Evolutionary conservation across 2,797 vertebrate species (phyloP).

Genomic region (Melanotaenia boesemani): DNA sequence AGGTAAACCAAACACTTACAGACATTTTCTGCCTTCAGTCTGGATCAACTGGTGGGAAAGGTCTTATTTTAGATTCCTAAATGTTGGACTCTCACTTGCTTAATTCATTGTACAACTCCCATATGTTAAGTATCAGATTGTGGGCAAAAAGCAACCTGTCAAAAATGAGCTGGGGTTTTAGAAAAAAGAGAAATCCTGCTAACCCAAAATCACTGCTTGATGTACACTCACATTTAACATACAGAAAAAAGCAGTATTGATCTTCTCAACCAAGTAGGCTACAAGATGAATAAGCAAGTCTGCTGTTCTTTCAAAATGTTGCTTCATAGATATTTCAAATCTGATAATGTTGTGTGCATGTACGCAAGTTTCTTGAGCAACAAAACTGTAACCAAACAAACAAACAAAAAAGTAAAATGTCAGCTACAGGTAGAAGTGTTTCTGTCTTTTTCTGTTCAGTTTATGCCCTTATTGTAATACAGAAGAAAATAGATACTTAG

Average conservation of each 20-base stretch:
- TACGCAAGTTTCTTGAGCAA: not conserved
- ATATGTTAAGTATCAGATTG: not conserved
- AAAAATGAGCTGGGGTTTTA: not conserved
- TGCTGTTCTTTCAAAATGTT: conserved; percentile 7
- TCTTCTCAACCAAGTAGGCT: not conserved
- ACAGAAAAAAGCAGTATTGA: not conserved
- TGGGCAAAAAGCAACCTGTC: not conserved
- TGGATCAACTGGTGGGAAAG: conserved; percentile 21
- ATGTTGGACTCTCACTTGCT: conserved; percentile 10
- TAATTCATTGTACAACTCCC: conserved; percentile 12
- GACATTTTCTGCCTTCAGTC: not conserved
- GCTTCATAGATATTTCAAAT: not conserved
- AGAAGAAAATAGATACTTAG: not conserved
- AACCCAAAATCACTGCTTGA: too few relatives aligned
- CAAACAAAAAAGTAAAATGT: not conserved
- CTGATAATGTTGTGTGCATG: not conserved
- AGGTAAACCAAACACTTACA: conserved; percentile 32
- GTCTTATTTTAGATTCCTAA: conserved; percentile 12
- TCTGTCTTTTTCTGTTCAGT: not conserved
- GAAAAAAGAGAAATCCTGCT: not conserved
- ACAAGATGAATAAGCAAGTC: not conserved
- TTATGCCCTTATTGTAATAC: not conserved
- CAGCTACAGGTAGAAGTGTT: conserved; percentile 2
- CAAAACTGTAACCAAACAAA: not conserved
- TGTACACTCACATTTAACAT: too few relatives aligned